phyloP scores from a whole-genome alignment of 1,140 invertebrate genomes.

The Pseudomyrmex pallidus region DNA sequence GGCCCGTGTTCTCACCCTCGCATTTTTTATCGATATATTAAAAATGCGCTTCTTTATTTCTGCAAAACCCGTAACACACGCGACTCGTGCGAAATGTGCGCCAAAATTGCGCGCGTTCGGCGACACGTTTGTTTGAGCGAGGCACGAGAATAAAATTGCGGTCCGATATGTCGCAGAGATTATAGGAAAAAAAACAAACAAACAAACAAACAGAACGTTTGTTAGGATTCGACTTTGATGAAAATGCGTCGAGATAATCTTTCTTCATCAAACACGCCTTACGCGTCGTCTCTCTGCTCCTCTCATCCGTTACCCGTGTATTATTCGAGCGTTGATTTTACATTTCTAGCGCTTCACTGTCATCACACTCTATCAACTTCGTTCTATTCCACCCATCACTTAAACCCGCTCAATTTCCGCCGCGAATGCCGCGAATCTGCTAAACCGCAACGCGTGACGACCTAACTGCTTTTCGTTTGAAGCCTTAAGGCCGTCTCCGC shows the following conservation, averaged over 20 bases:
- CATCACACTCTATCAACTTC: constrained; percentile 52
- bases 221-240: background rate
- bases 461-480: constrained; percentile 81
- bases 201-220: background rate
- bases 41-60: no score
- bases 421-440: constrained; percentile 64
- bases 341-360: constrained; percentile 1
- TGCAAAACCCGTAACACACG: no score
- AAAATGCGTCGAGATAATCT: background rate
- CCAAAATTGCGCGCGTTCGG: no score
- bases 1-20: no score
- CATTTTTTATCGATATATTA: no score
- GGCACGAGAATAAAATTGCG: no score
- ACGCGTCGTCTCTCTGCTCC: background rate
- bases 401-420: constrained; percentile 77
- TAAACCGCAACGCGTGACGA: constrained; percentile 79
- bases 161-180: background rate
- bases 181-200: background rate
- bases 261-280: no score
- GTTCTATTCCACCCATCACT: constrained; percentile 51
- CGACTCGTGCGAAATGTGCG: no score
- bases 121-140: no score
- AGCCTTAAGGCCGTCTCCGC: constrained; percentile 71
- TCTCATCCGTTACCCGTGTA: constrained; percentile 11
- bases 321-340: background rate